These are phyloP conservation scores for Sula dactylatra DNA, from an alignment of 2,113 vertebrate genomes.

Conservation along the genomic window DNA sequence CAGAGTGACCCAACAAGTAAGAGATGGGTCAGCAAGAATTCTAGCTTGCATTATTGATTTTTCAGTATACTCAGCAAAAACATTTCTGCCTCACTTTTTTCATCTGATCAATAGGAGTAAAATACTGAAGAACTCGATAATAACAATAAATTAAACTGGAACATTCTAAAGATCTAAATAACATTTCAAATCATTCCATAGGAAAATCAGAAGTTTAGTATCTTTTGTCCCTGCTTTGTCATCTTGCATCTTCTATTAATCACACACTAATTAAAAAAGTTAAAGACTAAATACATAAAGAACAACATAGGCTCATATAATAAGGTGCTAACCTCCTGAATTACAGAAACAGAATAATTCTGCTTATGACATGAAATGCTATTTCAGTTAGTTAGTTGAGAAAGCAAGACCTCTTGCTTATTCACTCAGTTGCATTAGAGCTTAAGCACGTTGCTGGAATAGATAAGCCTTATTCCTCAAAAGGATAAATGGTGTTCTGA, in stretches of 20 bases:
- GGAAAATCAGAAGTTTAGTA: background rate
- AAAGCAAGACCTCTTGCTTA: background rate
- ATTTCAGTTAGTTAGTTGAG: background rate
- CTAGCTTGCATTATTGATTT: background rate
- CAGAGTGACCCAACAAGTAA: background rate
- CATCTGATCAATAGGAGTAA: background rate
- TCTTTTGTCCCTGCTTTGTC: background rate
- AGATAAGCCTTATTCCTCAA: background rate
- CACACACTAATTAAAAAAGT: background rate
- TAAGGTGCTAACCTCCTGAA: background rate
- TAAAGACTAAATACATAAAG: background rate
- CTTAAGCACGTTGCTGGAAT: background rate
- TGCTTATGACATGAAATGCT: background rate
- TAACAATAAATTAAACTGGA: background rate
- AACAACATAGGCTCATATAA: background rate
- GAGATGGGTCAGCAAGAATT: background rate
- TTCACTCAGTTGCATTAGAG: background rate
- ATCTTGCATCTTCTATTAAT: background rate
- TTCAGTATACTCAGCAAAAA: background rate
- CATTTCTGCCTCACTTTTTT: background rate
- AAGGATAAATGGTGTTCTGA: background rate
- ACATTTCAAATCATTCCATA: background rate
- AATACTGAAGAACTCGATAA: background rate
- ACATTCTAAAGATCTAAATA: background rate
- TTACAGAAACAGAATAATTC: background rate